A percentile compares a stretch with the other conserved stretches of the same genome.
Evolutionary conservation across 1,140 invertebrate species (phyloP).

Genomic region (Cherax quadricarinatus): DNA sequence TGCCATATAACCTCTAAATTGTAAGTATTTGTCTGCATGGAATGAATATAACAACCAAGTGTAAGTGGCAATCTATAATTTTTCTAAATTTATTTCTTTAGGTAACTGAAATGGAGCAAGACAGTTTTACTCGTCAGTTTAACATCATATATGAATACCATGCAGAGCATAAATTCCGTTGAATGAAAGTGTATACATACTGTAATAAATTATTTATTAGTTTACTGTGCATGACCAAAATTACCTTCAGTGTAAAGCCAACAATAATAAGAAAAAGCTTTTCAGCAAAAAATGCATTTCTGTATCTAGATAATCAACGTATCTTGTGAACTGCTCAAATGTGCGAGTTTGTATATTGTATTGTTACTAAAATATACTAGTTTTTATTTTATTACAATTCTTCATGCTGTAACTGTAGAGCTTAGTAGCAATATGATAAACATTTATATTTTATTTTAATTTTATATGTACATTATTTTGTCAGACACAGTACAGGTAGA

Average conservation of each 20-base stretch:
- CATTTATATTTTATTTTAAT: neutral
- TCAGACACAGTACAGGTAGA: too few species aligned
- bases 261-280: neutral
- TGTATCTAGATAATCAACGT: neutral
- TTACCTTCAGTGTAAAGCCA: constrained; percentile 11
- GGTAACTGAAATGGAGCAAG: neutral
- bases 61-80: too few species aligned
- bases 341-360: neutral
- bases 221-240: constrained; percentile 41
- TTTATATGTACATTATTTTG: too few species aligned
- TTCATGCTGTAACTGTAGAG: neutral
- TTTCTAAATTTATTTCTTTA: neutral
- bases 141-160: neutral
- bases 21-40: constrained; percentile 1
- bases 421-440: neutral
- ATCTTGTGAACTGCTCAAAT: neutral
- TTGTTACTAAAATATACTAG: neutral
- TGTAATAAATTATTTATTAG: constrained; percentile 21
- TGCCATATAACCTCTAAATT: constrained; percentile 43
- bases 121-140: neutral
- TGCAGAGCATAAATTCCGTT: neutral
- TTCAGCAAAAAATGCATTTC: neutral
- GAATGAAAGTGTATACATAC: constrained; percentile 3
- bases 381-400: neutral
- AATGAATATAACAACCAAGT: too few species aligned